A percentile compares a stretch with the other conserved stretches of the same genome.
Conservation (phyloP, 2,113 vertebrate species). For the Cyphomyrus discorhynchus region DNA sequence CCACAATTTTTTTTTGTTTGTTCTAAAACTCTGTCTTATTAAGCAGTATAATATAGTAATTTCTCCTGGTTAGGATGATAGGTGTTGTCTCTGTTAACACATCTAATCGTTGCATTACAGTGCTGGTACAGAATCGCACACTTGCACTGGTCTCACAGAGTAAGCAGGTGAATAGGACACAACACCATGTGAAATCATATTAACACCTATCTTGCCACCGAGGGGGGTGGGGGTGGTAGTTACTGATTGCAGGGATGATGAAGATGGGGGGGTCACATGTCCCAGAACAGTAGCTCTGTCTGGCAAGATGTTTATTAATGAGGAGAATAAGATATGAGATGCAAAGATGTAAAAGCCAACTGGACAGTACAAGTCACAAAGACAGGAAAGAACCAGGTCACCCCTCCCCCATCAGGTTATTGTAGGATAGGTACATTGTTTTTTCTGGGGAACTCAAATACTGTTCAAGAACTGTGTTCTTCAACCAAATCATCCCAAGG, state of each 20-base stretch:
- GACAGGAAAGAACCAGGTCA: neutral
- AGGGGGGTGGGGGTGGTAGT: neutral
- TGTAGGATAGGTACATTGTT: neutral
- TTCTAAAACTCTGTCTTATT: neutral
- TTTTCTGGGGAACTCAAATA: neutral
- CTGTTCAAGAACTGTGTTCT: neutral
- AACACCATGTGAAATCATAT: neutral
- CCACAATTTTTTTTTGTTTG: constrained; percentile 21
- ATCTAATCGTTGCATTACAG: neutral
- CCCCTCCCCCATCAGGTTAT: neutral
- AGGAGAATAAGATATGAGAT: neutral
- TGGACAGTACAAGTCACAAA: neutral
- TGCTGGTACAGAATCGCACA: neutral
- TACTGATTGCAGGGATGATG: neutral
- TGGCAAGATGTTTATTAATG: neutral
- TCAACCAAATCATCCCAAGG: neutral
- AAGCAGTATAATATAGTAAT: neutral
- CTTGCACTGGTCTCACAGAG: neutral
- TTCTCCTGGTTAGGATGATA: neutral
- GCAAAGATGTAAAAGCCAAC: neutral
- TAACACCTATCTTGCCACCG: neutral
- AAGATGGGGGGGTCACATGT: neutral
- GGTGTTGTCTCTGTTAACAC: neutral
- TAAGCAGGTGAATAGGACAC: neutral
- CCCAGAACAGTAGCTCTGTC: neutral